Percentiles rank a stretch among this genome's conserved stretches.
phyloP scores from a whole-genome alignment of 2,113 vertebrate genomes.

The Cyanocitta stelleri region DNA sequence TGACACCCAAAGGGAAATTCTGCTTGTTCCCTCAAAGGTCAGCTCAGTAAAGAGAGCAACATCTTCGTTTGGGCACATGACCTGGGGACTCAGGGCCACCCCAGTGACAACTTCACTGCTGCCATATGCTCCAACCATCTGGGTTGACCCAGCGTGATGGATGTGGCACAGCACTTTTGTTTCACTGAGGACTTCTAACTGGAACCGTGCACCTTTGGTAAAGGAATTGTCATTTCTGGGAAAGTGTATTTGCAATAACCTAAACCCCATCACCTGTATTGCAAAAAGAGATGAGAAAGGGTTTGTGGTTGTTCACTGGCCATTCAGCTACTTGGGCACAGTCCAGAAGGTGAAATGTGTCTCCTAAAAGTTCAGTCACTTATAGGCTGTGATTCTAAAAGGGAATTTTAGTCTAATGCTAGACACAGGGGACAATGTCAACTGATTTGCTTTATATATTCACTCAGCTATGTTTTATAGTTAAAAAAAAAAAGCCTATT shows the following conservation, averaged over 20 bases:
- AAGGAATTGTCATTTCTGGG: neutral
- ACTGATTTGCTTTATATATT: neutral
- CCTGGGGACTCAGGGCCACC: neutral
- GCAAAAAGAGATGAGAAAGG: neutral
- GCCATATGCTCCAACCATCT: slow-evolving; percentile 54
- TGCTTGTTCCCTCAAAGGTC: slow-evolving; percentile 43
- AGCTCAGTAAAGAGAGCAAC: slow-evolving; percentile 18
- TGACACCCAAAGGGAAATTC: slow-evolving; percentile 32
- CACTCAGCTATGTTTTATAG: neutral
- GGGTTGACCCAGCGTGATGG: neutral
- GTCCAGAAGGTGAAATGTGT: neutral
- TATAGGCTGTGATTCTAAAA: neutral
- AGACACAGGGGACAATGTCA: neutral
- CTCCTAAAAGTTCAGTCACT: neutral
- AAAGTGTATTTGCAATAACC: neutral
- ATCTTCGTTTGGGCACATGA: neutral
- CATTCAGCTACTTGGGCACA: neutral
- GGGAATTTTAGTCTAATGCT: neutral
- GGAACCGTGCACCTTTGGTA: neutral
- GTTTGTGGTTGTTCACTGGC: neutral
- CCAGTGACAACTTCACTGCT: slow-evolving; percentile 16
- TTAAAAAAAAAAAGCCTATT: neutral
- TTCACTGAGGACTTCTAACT: neutral
- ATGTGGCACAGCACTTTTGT: neutral
- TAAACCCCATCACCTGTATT: neutral